Evolutionary conservation across 2,797 vertebrate species (phyloP).

Genomic region (Siniperca obscura): DNA sequence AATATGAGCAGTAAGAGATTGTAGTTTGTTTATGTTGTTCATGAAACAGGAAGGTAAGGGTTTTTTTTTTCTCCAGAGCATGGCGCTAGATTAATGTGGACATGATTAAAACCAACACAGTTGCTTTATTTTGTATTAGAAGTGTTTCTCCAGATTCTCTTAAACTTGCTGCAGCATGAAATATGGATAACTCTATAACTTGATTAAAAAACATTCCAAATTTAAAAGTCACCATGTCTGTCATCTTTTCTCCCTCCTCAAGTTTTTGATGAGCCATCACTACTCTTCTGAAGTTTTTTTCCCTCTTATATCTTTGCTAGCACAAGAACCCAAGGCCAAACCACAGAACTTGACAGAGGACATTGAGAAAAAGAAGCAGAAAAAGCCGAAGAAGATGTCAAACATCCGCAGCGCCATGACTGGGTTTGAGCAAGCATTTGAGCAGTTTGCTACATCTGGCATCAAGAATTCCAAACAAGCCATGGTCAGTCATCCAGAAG

Average conservation of each 20-base stretch:
- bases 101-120: not conserved
- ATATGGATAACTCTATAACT: not conserved
- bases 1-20: not conserved
- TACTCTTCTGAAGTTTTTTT: slow-evolving; percentile 7
- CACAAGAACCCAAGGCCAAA: slow-evolving; percentile 47
- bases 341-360: slow-evolving; percentile 53
- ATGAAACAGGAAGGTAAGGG: not conserved
- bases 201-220: not conserved
- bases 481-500: not conserved
- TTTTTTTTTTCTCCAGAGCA: not conserved
- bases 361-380: slow-evolving; percentile 84
- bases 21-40: not conserved
- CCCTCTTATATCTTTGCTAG: slow-evolving; percentile 16
- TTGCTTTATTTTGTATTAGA: not conserved
- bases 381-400: slow-evolving; percentile 78
- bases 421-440: slow-evolving; percentile 89
- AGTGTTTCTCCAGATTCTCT: not conserved
- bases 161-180: not conserved
- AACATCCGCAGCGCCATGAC: slow-evolving; percentile 72
- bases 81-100: not conserved
- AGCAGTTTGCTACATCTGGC: slow-evolving; percentile 83
- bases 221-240: not conserved
- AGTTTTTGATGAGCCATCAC: not conserved
- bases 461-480: slow-evolving; percentile 4
- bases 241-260: slow-evolving; percentile 2